These are phyloP conservation scores for Anhinga anhinga DNA, from an alignment of 2,113 vertebrate genomes.

Conservation along the genomic window DNA sequence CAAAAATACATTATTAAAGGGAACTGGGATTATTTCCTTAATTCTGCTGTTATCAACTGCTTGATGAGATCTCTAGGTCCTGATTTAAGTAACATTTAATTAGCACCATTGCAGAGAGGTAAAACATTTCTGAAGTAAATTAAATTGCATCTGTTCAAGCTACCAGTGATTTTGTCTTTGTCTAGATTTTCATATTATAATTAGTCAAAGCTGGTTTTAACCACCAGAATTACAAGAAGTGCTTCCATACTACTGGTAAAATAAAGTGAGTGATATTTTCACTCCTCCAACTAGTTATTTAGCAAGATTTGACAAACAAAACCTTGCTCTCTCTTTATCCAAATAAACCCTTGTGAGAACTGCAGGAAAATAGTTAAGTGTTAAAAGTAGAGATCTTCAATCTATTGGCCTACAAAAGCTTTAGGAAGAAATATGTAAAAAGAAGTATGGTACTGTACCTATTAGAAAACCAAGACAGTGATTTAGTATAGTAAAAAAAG, in stretches of 20 bases:
- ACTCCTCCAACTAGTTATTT: not conserved
- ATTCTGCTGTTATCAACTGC: not conserved
- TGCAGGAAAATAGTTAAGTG: not conserved
- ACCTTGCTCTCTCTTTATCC: not conserved
- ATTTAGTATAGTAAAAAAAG: not conserved
- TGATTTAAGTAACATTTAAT: conserved; percentile 40
- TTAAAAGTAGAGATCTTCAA: not conserved
- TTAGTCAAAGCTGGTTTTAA: not conserved
- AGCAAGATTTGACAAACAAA: not conserved
- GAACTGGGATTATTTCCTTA: conserved; percentile 6
- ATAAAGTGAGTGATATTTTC: not conserved
- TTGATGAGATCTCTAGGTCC: not conserved
- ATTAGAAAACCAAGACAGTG: not conserved
- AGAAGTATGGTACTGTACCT: not conserved
- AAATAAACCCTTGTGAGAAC: not conserved
- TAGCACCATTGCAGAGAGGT: not conserved
- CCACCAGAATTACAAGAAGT: not conserved
- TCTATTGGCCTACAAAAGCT: not conserved
- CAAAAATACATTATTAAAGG: conserved; percentile 36
- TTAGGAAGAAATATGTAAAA: not conserved
- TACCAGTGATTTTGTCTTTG: not conserved
- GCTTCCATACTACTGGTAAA: not conserved
- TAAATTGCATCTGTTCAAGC: not conserved
- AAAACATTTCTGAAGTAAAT: conserved; percentile 7
- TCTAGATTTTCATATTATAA: not conserved